Conservation (phyloP, 2,888 invertebrate genomes). For the Phyllotreta striolata region DNA sequence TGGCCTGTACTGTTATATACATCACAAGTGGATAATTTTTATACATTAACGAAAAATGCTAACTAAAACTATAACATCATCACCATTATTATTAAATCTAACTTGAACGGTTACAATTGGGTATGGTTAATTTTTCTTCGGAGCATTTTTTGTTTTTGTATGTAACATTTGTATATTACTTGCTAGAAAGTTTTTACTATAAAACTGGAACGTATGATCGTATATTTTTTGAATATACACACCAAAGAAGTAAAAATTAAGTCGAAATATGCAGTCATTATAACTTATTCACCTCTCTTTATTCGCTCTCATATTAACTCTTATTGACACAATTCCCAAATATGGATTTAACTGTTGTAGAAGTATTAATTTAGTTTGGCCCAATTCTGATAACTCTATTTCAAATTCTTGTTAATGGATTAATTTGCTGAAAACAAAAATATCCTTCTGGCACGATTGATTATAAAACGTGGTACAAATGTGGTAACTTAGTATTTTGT, state of each 20-base stretch:
- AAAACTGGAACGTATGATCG: constrained; percentile 59
- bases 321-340: constrained; percentile 31
- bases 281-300: constrained; percentile 52
- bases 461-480: constrained; percentile 54
- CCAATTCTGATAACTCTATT: constrained; percentile 27
- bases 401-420: constrained; percentile 34
- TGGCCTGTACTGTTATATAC: constrained; percentile 52
- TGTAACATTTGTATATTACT: constrained; percentile 57
- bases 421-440: constrained; percentile 34
- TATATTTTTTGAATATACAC: constrained; percentile 61
- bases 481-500: constrained; percentile 54
- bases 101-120: neutral
- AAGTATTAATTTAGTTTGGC: constrained; percentile 39
- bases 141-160: constrained; percentile 57
- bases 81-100: neutral
- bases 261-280: constrained; percentile 47
- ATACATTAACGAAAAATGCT: constrained; percentile 56
- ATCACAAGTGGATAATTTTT: constrained; percentile 56
- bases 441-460: constrained; percentile 43
- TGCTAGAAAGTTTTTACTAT: constrained; percentile 59
- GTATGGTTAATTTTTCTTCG: neutral
- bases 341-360: constrained; percentile 39
- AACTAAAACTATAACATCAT: constrained; percentile 15
- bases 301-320: constrained; percentile 43
- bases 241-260: constrained; percentile 58